These are phyloP conservation scores for Sebastes minor DNA, from an alignment of 2,797 vertebrate species.

Conservation along the genomic window DNA sequence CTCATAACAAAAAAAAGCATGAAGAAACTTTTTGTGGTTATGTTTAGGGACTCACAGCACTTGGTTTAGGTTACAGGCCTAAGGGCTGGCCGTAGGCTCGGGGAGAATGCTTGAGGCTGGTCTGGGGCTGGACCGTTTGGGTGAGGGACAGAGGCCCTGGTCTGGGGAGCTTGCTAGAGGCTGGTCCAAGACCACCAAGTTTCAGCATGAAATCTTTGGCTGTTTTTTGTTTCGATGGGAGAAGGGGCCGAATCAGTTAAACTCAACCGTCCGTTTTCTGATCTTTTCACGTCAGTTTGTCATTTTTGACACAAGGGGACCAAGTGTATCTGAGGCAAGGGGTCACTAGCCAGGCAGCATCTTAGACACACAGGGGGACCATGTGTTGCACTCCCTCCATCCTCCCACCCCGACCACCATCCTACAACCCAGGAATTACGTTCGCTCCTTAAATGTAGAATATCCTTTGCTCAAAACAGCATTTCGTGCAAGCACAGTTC, in stretches of 20 bases:
- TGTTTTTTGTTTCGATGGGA: background rate
- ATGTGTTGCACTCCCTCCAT: background rate
- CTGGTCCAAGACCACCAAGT: background rate
- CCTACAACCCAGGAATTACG: background rate
- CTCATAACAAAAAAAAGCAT: background rate
- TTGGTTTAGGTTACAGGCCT: background rate
- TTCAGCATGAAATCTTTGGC: background rate
- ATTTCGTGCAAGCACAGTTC: background rate
- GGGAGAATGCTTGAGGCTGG: background rate
- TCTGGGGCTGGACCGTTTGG: background rate
- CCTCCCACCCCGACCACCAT: background rate
- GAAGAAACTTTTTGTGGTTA: background rate
- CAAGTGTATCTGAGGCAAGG: background rate
- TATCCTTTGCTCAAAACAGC: background rate
- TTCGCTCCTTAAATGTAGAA: background rate
- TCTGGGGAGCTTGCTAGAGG: background rate
- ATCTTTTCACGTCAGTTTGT: background rate
- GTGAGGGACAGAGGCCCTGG: background rate
- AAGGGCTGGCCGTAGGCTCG: too few species aligned
- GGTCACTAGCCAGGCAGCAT: background rate
- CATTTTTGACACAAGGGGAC: background rate
- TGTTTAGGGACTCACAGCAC: background rate
- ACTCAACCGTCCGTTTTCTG: background rate
- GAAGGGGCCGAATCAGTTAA: background rate
- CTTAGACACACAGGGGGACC: background rate